A percentile compares a stretch with the other conserved stretches of the same genome.
These are phyloP conservation scores for western clawed frog (Xenopus tropicalis) DNA, from an alignment of 2,113 vertebrate genomes.

Conservation along the genomic window DNA sequence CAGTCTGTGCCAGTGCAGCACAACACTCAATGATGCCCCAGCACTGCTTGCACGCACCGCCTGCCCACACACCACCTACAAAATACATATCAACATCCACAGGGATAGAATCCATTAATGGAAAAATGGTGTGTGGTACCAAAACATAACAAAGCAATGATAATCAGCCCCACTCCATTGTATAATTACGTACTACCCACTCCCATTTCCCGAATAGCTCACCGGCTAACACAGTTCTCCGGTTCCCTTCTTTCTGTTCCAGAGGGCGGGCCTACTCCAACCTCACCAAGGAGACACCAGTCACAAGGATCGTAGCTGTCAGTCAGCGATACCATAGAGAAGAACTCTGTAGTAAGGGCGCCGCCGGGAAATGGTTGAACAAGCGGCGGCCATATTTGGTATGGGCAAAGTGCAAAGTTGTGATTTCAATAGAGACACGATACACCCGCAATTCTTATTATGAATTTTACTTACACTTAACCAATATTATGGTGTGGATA, in stretches of 20 bases:
- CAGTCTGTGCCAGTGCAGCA: too few species aligned
- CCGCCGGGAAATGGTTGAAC: neutral
- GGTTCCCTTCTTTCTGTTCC: neutral
- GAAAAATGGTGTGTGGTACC: too few species aligned
- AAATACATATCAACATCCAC: too few species aligned
- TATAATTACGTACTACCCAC: too few species aligned
- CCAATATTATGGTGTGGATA: neutral
- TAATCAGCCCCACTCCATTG: too few species aligned
- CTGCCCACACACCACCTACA: too few species aligned
- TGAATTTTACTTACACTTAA: neutral
- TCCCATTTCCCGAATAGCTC: neutral
- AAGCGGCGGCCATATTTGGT: constrained; percentile 6
- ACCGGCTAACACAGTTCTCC: constrained; percentile 8
- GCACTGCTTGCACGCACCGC: too few species aligned
- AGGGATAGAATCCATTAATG: too few species aligned
- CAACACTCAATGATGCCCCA: too few species aligned
- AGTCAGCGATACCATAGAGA: neutral
- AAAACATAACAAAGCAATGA: too few species aligned
- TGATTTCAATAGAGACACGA: neutral
- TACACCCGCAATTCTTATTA: neutral
- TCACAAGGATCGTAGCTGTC: neutral
- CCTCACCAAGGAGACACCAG: constrained; percentile 1
- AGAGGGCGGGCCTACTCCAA: neutral
- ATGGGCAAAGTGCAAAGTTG: neutral
- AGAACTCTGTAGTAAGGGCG: neutral